Evolutionary conservation across 2,797 vertebrate genomes (phyloP).

Genomic region (Rhinichthys osculus): DNA sequence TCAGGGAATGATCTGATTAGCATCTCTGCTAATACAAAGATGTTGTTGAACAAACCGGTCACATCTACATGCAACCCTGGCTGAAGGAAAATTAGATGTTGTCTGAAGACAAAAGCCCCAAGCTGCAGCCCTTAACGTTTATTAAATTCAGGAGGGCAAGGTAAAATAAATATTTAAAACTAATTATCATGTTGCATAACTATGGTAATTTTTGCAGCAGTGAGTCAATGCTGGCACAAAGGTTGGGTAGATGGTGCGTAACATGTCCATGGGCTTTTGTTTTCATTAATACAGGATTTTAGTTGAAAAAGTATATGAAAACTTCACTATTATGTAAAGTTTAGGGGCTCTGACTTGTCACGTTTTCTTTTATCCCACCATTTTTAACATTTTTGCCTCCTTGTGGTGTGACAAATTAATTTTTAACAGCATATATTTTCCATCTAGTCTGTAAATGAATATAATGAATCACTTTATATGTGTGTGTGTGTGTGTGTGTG

Average conservation of each 20-base stretch:
- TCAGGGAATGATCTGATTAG: slow-evolving; percentile 51
- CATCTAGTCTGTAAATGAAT: neutral
- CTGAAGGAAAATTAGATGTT: slow-evolving; percentile 42
- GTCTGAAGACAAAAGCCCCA: slow-evolving; percentile 22
- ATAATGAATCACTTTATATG: neutral
- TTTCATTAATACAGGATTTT: neutral
- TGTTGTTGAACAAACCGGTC: slow-evolving; percentile 48
- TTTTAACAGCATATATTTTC: neutral
- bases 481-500: too few species aligned
- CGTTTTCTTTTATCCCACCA: neutral
- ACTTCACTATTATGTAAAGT: neutral
- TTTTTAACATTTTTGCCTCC: neutral
- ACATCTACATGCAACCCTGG: slow-evolving; percentile 27
- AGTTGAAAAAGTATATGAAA: slow-evolving; percentile 4
- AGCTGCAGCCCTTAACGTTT: slow-evolving; percentile 36
- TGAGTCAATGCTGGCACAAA: neutral
- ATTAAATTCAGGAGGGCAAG: slow-evolving; percentile 48
- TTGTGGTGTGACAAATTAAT: neutral
- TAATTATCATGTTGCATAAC: slow-evolving; percentile 39
- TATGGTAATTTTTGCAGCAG: slow-evolving; percentile 43
- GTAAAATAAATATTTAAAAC: slow-evolving; percentile 32
- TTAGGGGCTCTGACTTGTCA: neutral
- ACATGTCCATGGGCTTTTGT: neutral
- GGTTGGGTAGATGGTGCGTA: slow-evolving; percentile 2
- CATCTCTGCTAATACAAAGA: slow-evolving; percentile 48